Evolutionary conservation across 23 tunicate genomes (phyloP).

Genomic region (Ciona savignyi): DNA sequence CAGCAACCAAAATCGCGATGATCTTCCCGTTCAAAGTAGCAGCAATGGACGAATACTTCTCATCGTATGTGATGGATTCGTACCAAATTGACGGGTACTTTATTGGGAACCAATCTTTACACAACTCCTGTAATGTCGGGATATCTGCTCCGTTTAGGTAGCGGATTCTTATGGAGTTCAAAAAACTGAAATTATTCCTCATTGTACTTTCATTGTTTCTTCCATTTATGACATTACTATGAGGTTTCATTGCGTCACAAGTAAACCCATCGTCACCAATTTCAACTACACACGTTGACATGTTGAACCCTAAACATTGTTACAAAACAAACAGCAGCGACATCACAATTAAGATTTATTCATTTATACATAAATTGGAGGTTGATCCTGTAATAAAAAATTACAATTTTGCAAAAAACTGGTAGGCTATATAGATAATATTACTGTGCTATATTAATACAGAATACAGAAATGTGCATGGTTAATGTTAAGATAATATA

Average conservation of each 20-base stretch:
- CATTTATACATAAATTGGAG: too few relatives aligned
- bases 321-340: too few relatives aligned
- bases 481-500: too few relatives aligned
- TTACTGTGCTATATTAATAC: too few relatives aligned
- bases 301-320: background rate
- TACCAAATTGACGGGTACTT: slow-evolving; percentile 85
- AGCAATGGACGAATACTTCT: slow-evolving; percentile 67
- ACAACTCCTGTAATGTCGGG: slow-evolving; percentile 30
- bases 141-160: slow-evolving; percentile 48
- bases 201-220: background rate
- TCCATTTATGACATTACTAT: background rate
- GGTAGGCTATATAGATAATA: too few relatives aligned
- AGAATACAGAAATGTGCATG: too few relatives aligned
- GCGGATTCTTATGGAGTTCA: slow-evolving; percentile 23
- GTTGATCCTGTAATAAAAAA: too few relatives aligned
- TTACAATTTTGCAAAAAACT: too few relatives aligned
- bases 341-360: too few relatives aligned
- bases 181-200: slow-evolving; percentile 5
- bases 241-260: background rate
- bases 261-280: background rate
- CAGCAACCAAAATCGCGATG: slow-evolving; percentile 73
- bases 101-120: slow-evolving; percentile 82
- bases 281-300: background rate
- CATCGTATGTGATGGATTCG: slow-evolving; percentile 39
- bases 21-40: slow-evolving; percentile 55